These are phyloP conservation scores for Micronycteris hirsuta DNA, from an alignment of 2,113 vertebrate genomes.

Conservation along the genomic window DNA sequence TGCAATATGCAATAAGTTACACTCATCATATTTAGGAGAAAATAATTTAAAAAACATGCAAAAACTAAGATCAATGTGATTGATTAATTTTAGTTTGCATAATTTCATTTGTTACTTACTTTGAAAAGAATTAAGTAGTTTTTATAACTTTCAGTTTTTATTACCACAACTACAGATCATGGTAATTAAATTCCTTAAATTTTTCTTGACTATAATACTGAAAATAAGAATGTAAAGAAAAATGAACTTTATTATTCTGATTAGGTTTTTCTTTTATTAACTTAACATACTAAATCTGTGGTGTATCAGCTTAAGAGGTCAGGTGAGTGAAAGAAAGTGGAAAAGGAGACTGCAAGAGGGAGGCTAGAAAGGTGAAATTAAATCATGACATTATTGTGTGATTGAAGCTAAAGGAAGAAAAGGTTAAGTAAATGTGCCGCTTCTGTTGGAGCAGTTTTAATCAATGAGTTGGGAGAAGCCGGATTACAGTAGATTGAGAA, in stretches of 20 bases:
- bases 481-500: not conserved
- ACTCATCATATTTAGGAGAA: not conserved
- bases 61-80: not conserved
- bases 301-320: not conserved
- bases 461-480: not conserved
- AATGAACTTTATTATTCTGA: not conserved
- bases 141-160: not conserved
- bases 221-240: not conserved
- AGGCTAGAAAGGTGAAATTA: not conserved
- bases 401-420: not conserved
- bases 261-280: not conserved
- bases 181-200: not conserved
- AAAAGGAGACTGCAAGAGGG: not conserved
- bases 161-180: not conserved
- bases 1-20: not conserved
- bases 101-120: not conserved
- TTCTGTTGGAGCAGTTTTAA: rapidly evolving
- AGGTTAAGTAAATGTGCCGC: not conserved
- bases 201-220: not conserved
- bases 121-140: not conserved
- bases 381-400: not conserved
- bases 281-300: not conserved
- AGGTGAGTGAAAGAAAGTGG: not conserved
- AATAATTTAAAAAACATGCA: not conserved
- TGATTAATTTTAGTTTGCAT: slow-evolving; percentile 25